These are phyloP conservation scores for Neogobius melanostomus DNA, from an alignment of 2,113 vertebrate species.

Conservation along the genomic window DNA sequence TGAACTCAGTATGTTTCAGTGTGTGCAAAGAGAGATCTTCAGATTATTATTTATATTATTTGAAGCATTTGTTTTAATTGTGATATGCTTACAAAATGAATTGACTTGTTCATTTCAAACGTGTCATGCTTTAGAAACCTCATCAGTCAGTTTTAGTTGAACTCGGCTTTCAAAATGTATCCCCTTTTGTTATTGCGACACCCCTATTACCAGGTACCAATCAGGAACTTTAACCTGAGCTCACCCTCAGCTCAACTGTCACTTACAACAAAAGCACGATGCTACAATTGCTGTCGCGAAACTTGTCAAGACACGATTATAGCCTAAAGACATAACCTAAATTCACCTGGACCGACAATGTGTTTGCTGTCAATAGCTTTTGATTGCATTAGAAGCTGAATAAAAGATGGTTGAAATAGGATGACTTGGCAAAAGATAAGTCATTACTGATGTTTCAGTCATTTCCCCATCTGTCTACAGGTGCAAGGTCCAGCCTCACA, in stretches of 20 bases:
- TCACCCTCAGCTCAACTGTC: conserved; percentile 22
- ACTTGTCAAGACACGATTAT: conserved; percentile 52
- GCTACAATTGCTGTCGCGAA: conserved; percentile 40
- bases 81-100: too few relatives aligned
- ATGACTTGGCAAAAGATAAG: conserved; percentile 42
- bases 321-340: conserved; percentile 27
- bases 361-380: conserved; percentile 22
- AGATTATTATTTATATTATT: too few relatives aligned
- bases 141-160: too few relatives aligned
- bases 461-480: conserved; percentile 31
- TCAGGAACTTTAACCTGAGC: conserved; percentile 6
- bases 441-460: conserved; percentile 58
- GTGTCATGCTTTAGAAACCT: too few relatives aligned
- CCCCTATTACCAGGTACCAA: background rate
- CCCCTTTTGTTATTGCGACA: background rate
- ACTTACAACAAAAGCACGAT: conserved; percentile 10
- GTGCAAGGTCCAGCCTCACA: conserved; percentile 27
- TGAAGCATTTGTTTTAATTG: too few relatives aligned
- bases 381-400: conserved; percentile 23
- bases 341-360: conserved; percentile 30
- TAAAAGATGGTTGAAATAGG: conserved; percentile 39
- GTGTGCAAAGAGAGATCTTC: too few relatives aligned
- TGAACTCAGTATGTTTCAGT: too few relatives aligned
- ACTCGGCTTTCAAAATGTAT: too few relatives aligned
- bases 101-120: too few relatives aligned